These are phyloP conservation scores for Fragum fragum DNA, from an alignment of 2,888 invertebrate species.

Conservation along the genomic window DNA sequence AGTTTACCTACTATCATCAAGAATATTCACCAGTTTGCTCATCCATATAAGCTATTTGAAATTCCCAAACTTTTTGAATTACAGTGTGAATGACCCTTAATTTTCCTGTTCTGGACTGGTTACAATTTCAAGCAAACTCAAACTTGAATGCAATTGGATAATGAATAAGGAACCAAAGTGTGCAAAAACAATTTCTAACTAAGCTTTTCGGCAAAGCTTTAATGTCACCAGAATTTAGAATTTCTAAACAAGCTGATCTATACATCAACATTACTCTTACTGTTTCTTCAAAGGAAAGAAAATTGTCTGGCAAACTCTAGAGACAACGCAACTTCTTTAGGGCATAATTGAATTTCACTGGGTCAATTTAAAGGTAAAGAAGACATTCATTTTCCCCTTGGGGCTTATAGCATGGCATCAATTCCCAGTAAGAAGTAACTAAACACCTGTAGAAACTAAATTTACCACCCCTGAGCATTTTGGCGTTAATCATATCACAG, in stretches of 20 bases:
- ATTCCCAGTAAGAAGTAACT: background rate
- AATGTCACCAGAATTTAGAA: no score
- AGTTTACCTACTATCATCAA: no score
- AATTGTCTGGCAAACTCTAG: background rate
- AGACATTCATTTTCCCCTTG: background rate
- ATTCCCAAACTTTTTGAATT: no score
- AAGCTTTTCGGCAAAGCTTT: no score
- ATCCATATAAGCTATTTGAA: no score
- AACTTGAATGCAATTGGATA: no score
- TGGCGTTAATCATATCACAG: background rate
- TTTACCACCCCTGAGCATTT: slow-evolving; percentile 26
- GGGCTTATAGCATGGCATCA: background rate
- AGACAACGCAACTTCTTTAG: background rate
- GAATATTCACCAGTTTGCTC: no score
- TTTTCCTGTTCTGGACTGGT: no score
- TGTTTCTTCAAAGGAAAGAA: background rate
- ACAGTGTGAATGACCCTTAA: no score
- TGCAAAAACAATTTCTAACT: no score
- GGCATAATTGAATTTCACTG: background rate
- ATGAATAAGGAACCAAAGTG: no score
- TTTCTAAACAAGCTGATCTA: background rate
- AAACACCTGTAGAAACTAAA: background rate
- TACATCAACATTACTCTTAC: background rate
- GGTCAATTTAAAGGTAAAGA: background rate
- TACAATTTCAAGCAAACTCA: no score